These are phyloP conservation scores for Protophormia terraenovae DNA, from an alignment of 2,888 invertebrate genomes.

Conservation along the genomic window DNA sequence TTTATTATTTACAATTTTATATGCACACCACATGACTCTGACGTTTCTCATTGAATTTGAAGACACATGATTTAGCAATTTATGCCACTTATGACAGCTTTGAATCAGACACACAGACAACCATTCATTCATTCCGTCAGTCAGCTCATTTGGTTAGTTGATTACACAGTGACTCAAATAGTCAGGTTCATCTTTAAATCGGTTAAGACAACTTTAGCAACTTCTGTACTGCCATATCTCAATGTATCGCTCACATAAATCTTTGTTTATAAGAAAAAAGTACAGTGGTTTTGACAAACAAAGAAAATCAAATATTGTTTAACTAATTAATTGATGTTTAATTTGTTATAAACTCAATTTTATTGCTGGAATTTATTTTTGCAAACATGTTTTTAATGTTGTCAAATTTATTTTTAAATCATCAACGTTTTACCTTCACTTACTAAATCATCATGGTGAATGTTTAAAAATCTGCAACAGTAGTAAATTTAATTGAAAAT, in stretches of 20 bases:
- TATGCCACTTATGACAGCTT: conserved; percentile 55
- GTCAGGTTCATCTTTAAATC: conserved; percentile 41
- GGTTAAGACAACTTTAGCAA: conserved; percentile 49
- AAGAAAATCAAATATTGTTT: background rate
- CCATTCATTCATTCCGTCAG: background rate
- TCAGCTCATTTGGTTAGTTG: background rate
- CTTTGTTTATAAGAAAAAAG: conserved; percentile 1
- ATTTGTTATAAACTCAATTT: too few species aligned
- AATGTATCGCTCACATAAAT: conserved; percentile 14
- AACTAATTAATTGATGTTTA: background rate
- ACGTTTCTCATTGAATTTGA: conserved; percentile 29
- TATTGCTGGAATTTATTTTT: too few species aligned
- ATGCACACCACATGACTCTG: conserved; percentile 37
- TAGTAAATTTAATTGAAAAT: background rate
- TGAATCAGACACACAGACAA: conserved; percentile 43
- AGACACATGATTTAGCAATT: conserved; percentile 58
- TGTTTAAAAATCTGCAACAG: background rate
- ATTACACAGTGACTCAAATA: background rate
- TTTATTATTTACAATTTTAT: conserved; percentile 20
- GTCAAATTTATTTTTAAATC: too few species aligned
- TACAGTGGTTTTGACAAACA: background rate
- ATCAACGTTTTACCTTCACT: background rate
- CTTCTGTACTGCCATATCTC: conserved; percentile 53
- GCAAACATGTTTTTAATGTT: background rate
- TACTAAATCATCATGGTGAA: background rate